Evolutionary conservation across 1,140 invertebrate genomes (phyloP), one percentile per base, ranked within the genome.

Genomic region (Uloborus diversus): DNA sequence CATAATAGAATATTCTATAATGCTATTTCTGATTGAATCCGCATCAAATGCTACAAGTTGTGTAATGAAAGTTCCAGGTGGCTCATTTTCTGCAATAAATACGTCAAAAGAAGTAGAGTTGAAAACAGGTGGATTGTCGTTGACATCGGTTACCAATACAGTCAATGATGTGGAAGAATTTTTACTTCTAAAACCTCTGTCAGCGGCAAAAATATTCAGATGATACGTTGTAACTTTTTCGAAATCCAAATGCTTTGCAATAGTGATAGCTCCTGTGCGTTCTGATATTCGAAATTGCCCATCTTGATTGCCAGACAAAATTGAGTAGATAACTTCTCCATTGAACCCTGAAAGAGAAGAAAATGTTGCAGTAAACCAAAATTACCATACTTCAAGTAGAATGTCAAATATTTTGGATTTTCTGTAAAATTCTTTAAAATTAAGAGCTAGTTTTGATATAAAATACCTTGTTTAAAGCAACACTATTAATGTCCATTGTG

Each of bases 81-180:
- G 93, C 86, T 96, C 93, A 85, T 97, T 97, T 88, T 99, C 96
- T 47, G 90, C 90, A 0, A 98, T 91, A 82, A 92, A 91, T 0
- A 93, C 95, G 32, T 91, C 87, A 85, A 95, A 97, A 11, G 92
- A 88, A 42, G 91, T 90, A 0, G 90, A 91, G 86, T 94, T 92
- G 84, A 97, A 97, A 11, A 86, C 87, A 0, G 95, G 95, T 2
- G 93, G 90, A 87, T 96, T 96, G 84, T 97, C 95, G 84, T 97
- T 96, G 30, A 96, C 94, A 84, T 97, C 95, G 0, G 93, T 95
- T 0, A 98, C 89, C 62, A 93, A 93, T 5, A 98, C 91, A 0
- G 92, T 94, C 0, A 97, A 87, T 76, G 92, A 92, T 0, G 93
- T 93, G 1, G 92, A 91, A 0, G 94, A 89, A 83, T 90, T 89